Evolutionary conservation across 64 coral and sea anemone species (phyloP), one percentile per base, ranked within the genome.

Genomic region (Montipora foliosa): DNA sequence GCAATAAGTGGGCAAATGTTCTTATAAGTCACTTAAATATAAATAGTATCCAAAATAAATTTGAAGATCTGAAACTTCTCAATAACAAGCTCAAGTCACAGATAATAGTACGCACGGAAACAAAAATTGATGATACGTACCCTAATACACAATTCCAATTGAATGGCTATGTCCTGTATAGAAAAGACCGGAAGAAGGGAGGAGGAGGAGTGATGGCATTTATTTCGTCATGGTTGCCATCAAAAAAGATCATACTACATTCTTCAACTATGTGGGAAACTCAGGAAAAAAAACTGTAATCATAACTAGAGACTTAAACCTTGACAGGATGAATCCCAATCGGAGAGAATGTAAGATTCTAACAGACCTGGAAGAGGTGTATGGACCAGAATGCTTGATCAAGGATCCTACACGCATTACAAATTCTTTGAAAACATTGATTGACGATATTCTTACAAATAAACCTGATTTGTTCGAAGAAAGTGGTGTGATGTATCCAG

Each of bases 321-420:
- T 57, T 72, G 69, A 73, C 19, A 73, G 69, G 22, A 20, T 73
- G n/a, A 73, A 73, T 21, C 19, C 19, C 17, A 73, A 73, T 73
- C 69, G 19, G n/a, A 73, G 69, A 73, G 69, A 73, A 21, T 57
- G 53, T 57, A 73, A 72, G 69, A 79, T 79, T 79, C 25, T 29
- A 29, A 29, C 25, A 29, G 25, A 29, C 25, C 50, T 50, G 17
- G 79, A 82, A 58, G 50, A 61, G 13, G 14, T 11, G 3, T 64
- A 64, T 64, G 60, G 53, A 57, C 60, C 13, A 64, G 13, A 6
- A 14, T 53, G 15, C 7, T 19, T 59, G 50, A 82, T n/a, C 17
- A 82, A 82, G 17, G 79, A 82, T 10, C 79, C 52, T 17, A 82
- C 79, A 55, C 52, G 50, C 17, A n/a, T 82, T 53, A 82, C 79